A percentile compares a stretch with the other conserved stretches of the same genome.
These are phyloP conservation scores for Pelosia muscerda DNA, from an alignment of 2,888 invertebrate species.

Conservation along the genomic window DNA sequence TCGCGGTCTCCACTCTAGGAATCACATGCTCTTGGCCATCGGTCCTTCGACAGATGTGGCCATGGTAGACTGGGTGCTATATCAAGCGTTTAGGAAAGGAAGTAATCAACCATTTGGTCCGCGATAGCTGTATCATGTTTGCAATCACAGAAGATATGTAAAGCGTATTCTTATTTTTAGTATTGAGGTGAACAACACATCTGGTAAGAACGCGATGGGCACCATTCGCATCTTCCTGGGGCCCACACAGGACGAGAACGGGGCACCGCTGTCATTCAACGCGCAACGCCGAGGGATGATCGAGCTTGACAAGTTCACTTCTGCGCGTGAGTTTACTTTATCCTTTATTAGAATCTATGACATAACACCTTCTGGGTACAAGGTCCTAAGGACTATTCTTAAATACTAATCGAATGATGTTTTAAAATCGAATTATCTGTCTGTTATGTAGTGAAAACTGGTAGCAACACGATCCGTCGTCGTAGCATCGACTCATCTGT, in stretches of 20 bases:
- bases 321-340: conserved; percentile 69
- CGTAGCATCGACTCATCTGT: conserved; percentile 91
- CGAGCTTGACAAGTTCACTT: conserved; percentile 91
- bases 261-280: conserved; percentile 38
- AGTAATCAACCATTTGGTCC: not conserved
- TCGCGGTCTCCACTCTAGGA: too few relatives aligned
- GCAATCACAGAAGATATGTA: not conserved
- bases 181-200: conserved; percentile 87
- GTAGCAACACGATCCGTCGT: conserved; percentile 89
- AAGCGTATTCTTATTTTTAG: conserved; percentile 50
- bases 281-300: conserved; percentile 90
- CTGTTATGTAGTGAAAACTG: conserved; percentile 86
- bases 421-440: not conserved
- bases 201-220: conserved; percentile 80
- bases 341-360: too few relatives aligned
- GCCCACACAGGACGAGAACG: conserved; percentile 87
- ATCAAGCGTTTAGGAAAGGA: too few relatives aligned
- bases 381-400: too few relatives aligned
- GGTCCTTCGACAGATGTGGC: too few relatives aligned
- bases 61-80: too few relatives aligned
- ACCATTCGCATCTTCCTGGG: conserved; percentile 91
- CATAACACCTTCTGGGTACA: too few relatives aligned
- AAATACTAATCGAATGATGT: too few relatives aligned
- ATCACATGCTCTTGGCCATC: too few relatives aligned
- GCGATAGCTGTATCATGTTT: not conserved